Percentiles rank a stretch among this genome's conserved stretches.
Evolutionary conservation across 2,888 invertebrate species (phyloP).

Genomic region (Troilus luridus): DNA sequence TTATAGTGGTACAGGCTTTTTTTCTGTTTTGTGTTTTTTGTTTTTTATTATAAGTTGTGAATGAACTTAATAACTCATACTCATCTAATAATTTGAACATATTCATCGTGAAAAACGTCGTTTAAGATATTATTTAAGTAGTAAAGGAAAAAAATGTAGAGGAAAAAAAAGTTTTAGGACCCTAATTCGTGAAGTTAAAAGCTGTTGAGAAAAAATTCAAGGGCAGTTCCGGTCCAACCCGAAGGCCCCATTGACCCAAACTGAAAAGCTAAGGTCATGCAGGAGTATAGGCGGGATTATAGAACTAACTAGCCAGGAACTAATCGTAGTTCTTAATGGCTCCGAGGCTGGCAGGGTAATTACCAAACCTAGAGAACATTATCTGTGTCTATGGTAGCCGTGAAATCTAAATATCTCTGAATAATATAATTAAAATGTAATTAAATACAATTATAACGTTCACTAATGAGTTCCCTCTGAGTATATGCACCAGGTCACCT

Average conservation of each 20-base stretch:
- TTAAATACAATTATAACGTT: too few species aligned
- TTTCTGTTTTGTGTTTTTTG: too few species aligned
- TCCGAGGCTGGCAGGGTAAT: not conserved
- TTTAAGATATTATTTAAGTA: not conserved
- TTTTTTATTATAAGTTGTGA: too few species aligned
- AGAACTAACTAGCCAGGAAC: not conserved
- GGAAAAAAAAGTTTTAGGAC: not conserved
- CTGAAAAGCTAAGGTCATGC: not conserved
- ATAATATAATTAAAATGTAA: not conserved
- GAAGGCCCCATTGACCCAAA: not conserved
- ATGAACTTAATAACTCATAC: too few species aligned
- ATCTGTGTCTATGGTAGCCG: not conserved
- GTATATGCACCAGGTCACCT: too few species aligned
- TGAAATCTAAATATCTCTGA: not conserved
- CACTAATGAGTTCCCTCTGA: too few species aligned
- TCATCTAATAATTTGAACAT: too few species aligned
- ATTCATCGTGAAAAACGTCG: too few species aligned
- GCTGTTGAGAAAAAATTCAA: conserved; percentile 6
- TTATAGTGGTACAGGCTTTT: too few species aligned
- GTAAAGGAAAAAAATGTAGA: not conserved
- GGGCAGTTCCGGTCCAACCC: not conserved
- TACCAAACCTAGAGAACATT: not conserved
- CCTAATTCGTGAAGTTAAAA: not conserved
- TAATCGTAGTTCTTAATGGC: not conserved
- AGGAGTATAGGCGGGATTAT: not conserved